Conservation (phyloP, 2,888 invertebrate genomes). For the Odontomyia ornata region DNA sequence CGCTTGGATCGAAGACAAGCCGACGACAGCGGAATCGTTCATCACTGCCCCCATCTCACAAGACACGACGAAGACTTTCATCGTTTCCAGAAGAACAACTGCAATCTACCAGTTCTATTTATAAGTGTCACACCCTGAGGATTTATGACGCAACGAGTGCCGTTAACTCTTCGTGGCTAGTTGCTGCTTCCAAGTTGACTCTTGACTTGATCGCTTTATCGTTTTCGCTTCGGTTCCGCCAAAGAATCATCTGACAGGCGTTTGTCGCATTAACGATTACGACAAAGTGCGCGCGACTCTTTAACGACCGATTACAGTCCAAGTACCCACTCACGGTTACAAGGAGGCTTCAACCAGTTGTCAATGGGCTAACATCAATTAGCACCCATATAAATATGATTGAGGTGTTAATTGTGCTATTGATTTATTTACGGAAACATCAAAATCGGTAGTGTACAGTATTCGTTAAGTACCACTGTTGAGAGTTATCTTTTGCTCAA, state of each 20-base stretch:
- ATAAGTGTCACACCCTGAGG: conserved; percentile 50
- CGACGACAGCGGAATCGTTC: background rate
- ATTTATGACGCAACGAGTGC: conserved; percentile 49
- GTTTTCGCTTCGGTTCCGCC: background rate
- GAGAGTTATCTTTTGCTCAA: background rate
- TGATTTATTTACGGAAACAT: conserved; percentile 30
- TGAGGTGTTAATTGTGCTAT: conserved; percentile 29
- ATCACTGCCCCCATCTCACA: conserved; percentile 13
- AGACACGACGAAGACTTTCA: conserved; percentile 10
- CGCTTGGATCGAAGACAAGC: conserved; percentile 7
- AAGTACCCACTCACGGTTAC: conserved; percentile 22
- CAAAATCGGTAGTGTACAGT: background rate
- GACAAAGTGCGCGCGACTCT: background rate
- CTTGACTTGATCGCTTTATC: conserved; percentile 30
- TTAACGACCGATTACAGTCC: conserved; percentile 27
- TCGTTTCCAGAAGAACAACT: conserved; percentile 31
- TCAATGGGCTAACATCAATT: conserved; percentile 26
- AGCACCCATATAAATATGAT: conserved; percentile 34
- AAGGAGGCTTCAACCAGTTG: conserved; percentile 27
- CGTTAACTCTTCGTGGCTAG: conserved; percentile 46
- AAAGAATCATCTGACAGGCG: background rate
- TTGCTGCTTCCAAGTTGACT: conserved; percentile 1
- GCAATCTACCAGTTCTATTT: conserved; percentile 50
- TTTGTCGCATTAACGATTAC: background rate
- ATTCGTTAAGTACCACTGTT: background rate